Conservation (phyloP, 2,113 vertebrate species). For the Heterotis niloticus region DNA sequence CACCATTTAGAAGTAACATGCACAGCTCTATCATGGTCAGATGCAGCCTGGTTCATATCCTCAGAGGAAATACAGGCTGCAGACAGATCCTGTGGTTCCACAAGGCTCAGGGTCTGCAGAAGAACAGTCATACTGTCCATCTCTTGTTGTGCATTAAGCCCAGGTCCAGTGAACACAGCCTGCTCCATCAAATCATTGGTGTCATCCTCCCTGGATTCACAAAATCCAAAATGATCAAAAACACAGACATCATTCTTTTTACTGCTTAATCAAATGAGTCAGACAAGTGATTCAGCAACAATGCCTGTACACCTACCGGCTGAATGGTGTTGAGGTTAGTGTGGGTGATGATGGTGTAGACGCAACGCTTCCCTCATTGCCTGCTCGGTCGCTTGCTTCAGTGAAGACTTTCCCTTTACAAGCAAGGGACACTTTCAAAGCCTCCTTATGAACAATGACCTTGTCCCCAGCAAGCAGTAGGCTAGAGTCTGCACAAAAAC, state of each 20-base stretch:
- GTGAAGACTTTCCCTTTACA: constrained; percentile 49
- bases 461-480: constrained; percentile 57
- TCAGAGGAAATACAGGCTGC: background rate
- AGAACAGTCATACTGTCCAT: constrained; percentile 55
- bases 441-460: constrained; percentile 51
- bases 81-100: constrained; percentile 49
- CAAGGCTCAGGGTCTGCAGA: constrained; percentile 59
- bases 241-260: no score
- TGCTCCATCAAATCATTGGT: constrained; percentile 45
- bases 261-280: background rate
- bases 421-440: constrained; percentile 41
- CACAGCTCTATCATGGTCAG: background rate
- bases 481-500: constrained; percentile 36
- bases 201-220: constrained; percentile 40
- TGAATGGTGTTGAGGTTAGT: constrained; percentile 49
- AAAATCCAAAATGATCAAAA: background rate
- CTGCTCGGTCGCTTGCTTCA: constrained; percentile 38
- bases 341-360: constrained; percentile 42
- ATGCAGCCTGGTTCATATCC: constrained; percentile 11
- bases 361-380: constrained; percentile 38
- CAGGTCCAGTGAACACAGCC: constrained; percentile 39
- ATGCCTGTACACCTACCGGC: constrained; percentile 54
- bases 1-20: background rate
- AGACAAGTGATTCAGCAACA: background rate
- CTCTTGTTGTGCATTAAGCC: constrained; percentile 24